A percentile compares a stretch with the other conserved stretches of the same genome.
These are phyloP conservation scores for Hoplodrina ambigua DNA, from an alignment of 2,888 invertebrate species.

Conservation along the genomic window DNA sequence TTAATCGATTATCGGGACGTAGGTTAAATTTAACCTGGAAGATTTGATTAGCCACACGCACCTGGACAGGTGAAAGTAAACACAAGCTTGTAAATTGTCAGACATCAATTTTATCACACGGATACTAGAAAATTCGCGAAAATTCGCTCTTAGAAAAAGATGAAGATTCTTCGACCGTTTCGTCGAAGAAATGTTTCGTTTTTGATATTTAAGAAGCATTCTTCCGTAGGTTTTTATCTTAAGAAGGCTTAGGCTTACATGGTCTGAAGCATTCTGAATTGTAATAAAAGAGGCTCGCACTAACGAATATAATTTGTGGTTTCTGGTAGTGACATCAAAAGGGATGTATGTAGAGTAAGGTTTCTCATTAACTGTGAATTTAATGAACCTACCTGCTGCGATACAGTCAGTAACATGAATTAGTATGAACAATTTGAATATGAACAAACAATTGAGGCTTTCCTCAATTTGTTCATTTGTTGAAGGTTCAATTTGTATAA, in stretches of 20 bases:
- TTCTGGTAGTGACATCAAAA: slow-evolving; percentile 51
- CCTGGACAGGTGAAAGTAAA: too few species aligned
- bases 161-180: not conserved
- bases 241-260: slow-evolving; percentile 21
- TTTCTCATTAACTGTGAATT: slow-evolving; percentile 24
- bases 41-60: too few species aligned
- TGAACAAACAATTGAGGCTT: not conserved
- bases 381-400: slow-evolving; percentile 2
- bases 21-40: too few species aligned
- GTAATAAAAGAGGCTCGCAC: slow-evolving; percentile 32
- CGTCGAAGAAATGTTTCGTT: not conserved
- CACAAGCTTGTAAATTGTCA: too few species aligned
- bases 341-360: slow-evolving; percentile 20
- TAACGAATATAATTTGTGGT: slow-evolving; percentile 40
- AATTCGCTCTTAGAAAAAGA: not conserved
- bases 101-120: too few species aligned
- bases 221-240: slow-evolving; percentile 5
- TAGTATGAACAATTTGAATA: not conserved
- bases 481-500: not conserved
- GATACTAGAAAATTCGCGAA: too few species aligned
- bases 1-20: too few species aligned
- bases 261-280: slow-evolving; percentile 24
- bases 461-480: slow-evolving; percentile 4
- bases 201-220: slow-evolving; percentile 16
- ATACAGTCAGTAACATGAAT: not conserved